A percentile compares a stretch with the other conserved stretches of the same genome.
These are phyloP conservation scores for Mizuhopecten yessoensis DNA, from an alignment of 1,140 invertebrate species.

Conservation along the genomic window DNA sequence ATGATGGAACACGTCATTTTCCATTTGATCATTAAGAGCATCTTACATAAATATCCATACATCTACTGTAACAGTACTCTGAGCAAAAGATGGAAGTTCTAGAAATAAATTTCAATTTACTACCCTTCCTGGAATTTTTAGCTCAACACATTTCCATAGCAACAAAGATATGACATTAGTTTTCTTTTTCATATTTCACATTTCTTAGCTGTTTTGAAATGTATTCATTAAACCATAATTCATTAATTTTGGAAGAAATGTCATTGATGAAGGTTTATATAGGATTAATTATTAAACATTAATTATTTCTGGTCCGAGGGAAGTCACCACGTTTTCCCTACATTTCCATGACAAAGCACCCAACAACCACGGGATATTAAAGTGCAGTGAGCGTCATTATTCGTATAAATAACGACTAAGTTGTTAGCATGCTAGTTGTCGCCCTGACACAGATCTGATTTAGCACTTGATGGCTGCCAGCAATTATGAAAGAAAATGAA, in stretches of 20 bases:
- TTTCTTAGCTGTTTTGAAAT: slow-evolving; percentile 17
- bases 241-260: background rate
- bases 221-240: background rate
- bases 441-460: background rate
- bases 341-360: slow-evolving; percentile 1
- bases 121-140: background rate
- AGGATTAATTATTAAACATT: background rate
- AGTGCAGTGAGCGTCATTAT: slow-evolving; percentile 13
- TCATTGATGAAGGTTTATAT: slow-evolving; percentile 39
- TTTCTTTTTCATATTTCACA: background rate
- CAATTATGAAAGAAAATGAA: slow-evolving; percentile 36
- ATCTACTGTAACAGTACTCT: background rate
- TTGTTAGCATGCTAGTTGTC: background rate
- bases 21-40: background rate
- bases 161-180: slow-evolving; percentile 1
- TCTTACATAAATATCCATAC: background rate
- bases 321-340: background rate
- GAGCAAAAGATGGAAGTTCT: background rate
- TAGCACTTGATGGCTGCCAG: slow-evolving; percentile 24
- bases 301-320: background rate
- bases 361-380: background rate
- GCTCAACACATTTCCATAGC: background rate
- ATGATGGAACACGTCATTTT: background rate
- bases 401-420: slow-evolving; percentile 9
- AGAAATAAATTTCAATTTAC: background rate